Base-by-base conservation (phyloP, 2,113 vertebrate genomes). In the Indicator maculatus region DNA sequence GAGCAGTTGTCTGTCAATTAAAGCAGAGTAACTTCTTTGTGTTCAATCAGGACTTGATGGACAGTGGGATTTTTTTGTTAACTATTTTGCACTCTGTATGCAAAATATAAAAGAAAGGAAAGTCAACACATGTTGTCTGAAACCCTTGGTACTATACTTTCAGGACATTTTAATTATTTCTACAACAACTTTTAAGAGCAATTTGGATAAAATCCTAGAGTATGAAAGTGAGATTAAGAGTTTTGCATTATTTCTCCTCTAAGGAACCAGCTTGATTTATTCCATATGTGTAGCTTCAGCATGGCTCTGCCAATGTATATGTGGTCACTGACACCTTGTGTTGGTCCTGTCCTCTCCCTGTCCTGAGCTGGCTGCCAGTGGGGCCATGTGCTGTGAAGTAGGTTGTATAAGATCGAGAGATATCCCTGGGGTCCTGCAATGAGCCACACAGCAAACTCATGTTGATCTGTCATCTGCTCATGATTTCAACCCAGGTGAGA, bases 381-480 rank as follows among this genome's bases (percentile, higher is more conserved):
- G 78, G 58, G 52, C 82, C n/a, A 11, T 80, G 77, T 88, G 69
- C 83, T 69, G n/a, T 79, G 86, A 74, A 76, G 47, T 65, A 56
- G 83, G 53, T 80, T 82, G 69, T 50, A 11, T 69, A 64, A 86
- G 36, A 74, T 6, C 77, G 76, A 74, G 58, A 76, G 24, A 33
- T 55, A 18, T 78, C 95, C 61, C 89, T 24, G 39, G 73, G 58
- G 93, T 45, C 24, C 85, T 78, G 33, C 73, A 87, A 45, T 28
- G 55, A 80, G 89, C 72, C n/a, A 16, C 59, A 50, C 5, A 18
- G 65, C 76, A 83, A 93, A 81, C 63, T 83, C 33, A 0, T 67
- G 90, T 87, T 73, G 76, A 92, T 96, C 61, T 87, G 56, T 93
- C 82, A 95, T 96, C 91, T 97, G 89, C 56, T 96, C 38, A 58